phyloP scores from a whole-genome alignment of 2,888 invertebrate genomes.

The Oscheius myriophilus region DNA sequence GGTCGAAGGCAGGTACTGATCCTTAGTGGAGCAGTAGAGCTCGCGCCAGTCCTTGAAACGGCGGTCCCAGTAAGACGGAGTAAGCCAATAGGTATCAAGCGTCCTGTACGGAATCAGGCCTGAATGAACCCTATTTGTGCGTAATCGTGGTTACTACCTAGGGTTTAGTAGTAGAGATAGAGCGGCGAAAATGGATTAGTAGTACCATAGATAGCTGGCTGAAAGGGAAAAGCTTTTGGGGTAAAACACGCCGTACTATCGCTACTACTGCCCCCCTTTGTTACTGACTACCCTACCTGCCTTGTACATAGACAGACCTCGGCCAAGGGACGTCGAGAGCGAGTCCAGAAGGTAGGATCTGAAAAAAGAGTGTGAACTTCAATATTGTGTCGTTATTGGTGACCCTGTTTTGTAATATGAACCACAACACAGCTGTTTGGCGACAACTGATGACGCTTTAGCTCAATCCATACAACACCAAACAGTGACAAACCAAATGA shows the following conservation, averaged over 20 bases:
- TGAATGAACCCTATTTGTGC: slow-evolving; percentile 26
- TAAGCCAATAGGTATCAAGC: slow-evolving; percentile 61
- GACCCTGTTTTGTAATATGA: too few relatives aligned
- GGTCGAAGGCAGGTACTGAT: slow-evolving; percentile 44
- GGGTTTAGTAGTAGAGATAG: slow-evolving; percentile 38
- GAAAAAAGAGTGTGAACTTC: neutral
- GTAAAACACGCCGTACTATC: slow-evolving; percentile 15
- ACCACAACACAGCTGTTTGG: too few relatives aligned
- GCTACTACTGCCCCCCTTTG: slow-evolving; percentile 16
- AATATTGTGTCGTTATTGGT: too few relatives aligned
- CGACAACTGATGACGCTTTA: too few relatives aligned
- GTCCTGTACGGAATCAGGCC: slow-evolving; percentile 58
- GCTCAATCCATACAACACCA: too few relatives aligned
- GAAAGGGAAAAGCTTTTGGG: slow-evolving; percentile 24
- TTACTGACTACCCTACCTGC: slow-evolving; percentile 43
- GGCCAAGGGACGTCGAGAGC: slow-evolving; percentile 45
- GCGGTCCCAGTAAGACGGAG: slow-evolving; percentile 61
- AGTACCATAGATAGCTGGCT: slow-evolving; percentile 53
- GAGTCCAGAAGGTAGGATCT: slow-evolving; percentile 59
- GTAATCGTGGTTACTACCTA: slow-evolving; percentile 19
- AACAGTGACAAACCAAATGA: too few relatives aligned
- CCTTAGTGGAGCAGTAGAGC: slow-evolving; percentile 48
- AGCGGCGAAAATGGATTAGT: slow-evolving; percentile 55
- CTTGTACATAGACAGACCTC: slow-evolving; percentile 59
- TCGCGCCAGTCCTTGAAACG: slow-evolving; percentile 59